Conservation (phyloP, 2,888 invertebrate genomes). For the Melanostoma scalare region DNA sequence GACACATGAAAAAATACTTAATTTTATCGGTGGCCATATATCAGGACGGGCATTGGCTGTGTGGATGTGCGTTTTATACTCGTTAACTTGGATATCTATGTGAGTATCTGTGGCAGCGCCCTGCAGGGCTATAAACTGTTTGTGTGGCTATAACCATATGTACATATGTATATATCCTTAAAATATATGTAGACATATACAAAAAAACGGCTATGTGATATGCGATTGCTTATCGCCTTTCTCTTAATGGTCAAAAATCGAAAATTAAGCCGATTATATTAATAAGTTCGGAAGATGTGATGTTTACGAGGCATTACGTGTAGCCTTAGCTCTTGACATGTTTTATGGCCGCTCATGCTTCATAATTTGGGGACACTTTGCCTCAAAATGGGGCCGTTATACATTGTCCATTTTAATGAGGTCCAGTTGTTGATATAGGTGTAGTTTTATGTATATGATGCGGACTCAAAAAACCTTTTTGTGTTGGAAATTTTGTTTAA, state of each 20-base stretch:
- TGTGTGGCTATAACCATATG: conserved; percentile 24
- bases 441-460: conserved; percentile 2
- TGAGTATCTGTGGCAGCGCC: conserved; percentile 23
- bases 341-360: conserved; percentile 52
- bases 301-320: conserved; percentile 62
- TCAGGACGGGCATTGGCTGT: conserved; percentile 48
- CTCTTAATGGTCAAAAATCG: conserved; percentile 72
- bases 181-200: neutral
- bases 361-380: conserved; percentile 46
- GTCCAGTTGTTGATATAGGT: conserved; percentile 9
- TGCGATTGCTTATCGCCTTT: conserved; percentile 62
- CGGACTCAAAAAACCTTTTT: conserved; percentile 4
- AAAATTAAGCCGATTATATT: conserved; percentile 72
- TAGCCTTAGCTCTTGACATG: conserved; percentile 64
- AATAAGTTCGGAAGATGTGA: conserved; percentile 66
- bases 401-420: conserved; percentile 41
- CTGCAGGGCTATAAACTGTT: conserved; percentile 65
- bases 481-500: conserved; percentile 34
- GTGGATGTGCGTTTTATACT: conserved; percentile 19
- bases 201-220: neutral
- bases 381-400: conserved; percentile 11
- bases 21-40: conserved; percentile 68
- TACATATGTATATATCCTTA: neutral
- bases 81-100: conserved; percentile 23
- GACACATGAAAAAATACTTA: conserved; percentile 73